phyloP scores from a whole-genome alignment of 2,113 vertebrate species.

The Astatoreochromis straeleni region DNA sequence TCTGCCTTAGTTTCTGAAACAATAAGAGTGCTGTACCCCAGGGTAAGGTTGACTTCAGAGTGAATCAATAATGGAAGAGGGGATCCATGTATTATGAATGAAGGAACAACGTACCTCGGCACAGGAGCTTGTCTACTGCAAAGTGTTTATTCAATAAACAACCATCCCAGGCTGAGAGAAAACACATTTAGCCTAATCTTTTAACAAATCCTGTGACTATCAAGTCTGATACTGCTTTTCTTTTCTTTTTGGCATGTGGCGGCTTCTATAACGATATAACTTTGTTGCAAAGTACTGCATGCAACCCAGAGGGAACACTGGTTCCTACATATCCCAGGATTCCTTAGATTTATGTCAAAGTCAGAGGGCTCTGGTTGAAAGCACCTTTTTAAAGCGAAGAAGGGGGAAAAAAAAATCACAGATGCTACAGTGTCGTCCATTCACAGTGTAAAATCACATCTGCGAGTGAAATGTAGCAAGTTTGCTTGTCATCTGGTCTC shows the following conservation, averaged over 20 bases:
- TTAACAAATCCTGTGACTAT: neutral
- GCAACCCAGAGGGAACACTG: neutral
- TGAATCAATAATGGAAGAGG: constrained; percentile 51
- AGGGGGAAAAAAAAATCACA: neutral
- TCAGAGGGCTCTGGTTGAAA: neutral
- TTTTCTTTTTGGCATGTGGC: neutral
- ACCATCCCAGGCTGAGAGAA: neutral
- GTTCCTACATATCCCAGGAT: neutral
- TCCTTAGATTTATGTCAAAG: neutral
- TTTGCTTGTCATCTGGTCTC: neutral
- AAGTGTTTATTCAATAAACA: constrained; percentile 42
- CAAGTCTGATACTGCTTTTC: neutral
- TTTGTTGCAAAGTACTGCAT: neutral
- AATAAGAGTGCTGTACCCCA: constrained; percentile 1
- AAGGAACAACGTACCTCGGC: constrained; percentile 21
- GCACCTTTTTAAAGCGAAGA: neutral
- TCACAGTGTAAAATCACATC: neutral
- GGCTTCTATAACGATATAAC: neutral
- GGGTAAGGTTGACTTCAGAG: constrained; percentile 22
- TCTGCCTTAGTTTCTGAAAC: constrained; percentile 7
- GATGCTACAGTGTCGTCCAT: neutral
- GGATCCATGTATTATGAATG: constrained; percentile 47
- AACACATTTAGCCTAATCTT: neutral
- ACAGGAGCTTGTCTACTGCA: constrained; percentile 3
- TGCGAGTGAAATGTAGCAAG: constrained; percentile 14